Conservation (phyloP, 2,888 invertebrate genomes). For the Cantharis lateralis region DNA sequence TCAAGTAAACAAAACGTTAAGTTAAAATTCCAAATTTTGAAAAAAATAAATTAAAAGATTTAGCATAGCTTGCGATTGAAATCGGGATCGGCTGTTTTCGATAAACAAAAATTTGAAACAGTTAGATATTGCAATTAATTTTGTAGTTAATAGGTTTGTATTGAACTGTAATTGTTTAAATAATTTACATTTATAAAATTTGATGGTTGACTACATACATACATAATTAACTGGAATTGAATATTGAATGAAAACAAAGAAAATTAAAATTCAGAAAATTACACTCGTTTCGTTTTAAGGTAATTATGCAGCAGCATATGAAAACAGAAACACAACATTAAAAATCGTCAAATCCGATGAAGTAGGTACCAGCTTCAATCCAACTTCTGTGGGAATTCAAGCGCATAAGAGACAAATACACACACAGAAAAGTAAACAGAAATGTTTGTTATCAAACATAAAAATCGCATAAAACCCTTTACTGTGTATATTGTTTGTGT, state of each 20-base stretch:
- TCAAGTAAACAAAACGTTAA: no score
- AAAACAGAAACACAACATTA: neutral
- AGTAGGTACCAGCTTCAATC: neutral
- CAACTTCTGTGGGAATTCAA: neutral
- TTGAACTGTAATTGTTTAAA: neutral
- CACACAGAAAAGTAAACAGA: conserved; percentile 9
- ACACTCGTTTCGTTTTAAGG: neutral
- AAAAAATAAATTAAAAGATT: no score
- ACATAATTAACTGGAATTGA: neutral
- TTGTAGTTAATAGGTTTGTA: neutral
- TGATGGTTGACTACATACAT: neutral
- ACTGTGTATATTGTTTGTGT: conserved; percentile 6
- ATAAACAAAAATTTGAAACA: neutral
- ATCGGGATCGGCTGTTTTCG: neutral
- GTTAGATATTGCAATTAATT: neutral
- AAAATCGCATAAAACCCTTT: conserved; percentile 11
- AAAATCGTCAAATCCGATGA: neutral
- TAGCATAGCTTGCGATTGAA: no score
- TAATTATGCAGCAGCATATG: neutral
- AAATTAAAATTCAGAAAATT: neutral
- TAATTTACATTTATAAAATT: neutral
- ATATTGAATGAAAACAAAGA: neutral
- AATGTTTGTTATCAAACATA: conserved; percentile 20
- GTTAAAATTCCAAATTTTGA: no score
- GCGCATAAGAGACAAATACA: conserved; percentile 14